Conservation (phyloP, 2,888 invertebrate genomes). For the Polyommatus iphigenia region DNA sequence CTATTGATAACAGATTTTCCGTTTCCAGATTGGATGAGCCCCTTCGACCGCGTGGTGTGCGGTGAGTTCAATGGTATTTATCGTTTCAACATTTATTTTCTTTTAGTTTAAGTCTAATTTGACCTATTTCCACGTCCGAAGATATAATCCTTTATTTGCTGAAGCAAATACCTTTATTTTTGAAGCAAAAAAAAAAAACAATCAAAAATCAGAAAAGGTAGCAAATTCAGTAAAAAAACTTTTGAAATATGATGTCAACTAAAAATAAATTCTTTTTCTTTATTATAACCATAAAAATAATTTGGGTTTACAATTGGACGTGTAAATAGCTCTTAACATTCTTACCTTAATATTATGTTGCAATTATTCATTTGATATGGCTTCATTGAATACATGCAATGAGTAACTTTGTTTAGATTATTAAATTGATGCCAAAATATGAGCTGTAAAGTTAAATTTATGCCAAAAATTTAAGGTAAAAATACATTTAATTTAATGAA, state of each 20-base stretch:
- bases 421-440: background rate
- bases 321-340: constrained; percentile 49
- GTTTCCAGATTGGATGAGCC: constrained; percentile 96
- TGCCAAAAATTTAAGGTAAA: background rate
- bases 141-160: background rate
- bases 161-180: background rate
- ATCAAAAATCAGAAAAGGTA: background rate
- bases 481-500: no score
- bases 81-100: constrained; percentile 81
- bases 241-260: background rate
- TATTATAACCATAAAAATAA: background rate
- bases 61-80: constrained; percentile 94
- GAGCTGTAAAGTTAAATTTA: constrained; percentile 2
- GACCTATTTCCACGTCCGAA: constrained; percentile 7
- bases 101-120: constrained; percentile 75
- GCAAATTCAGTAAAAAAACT: background rate
- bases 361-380: constrained; percentile 70
- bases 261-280: background rate
- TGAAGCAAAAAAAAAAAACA: background rate
- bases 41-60: constrained; percentile 96
- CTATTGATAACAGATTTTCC: constrained; percentile 82
- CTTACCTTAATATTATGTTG: constrained; percentile 65
- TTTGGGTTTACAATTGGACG: constrained; percentile 39
- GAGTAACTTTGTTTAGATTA: background rate
- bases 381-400: constrained; percentile 54